Conservation (phyloP, 2,113 vertebrate genomes). For the Lasiurus borealis region DNA sequence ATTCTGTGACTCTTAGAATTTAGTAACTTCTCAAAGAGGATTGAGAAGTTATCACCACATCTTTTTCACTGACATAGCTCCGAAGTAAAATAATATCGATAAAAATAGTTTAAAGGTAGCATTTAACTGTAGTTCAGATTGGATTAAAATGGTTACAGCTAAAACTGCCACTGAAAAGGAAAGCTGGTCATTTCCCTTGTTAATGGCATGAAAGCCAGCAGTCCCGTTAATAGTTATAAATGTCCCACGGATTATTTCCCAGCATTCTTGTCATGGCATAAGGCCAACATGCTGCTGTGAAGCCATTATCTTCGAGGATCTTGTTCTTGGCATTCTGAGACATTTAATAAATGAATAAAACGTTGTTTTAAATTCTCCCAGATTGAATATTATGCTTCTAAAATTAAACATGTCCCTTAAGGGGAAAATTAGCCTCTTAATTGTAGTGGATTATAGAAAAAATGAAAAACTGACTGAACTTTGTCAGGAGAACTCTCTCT, state of each 20-base stretch:
- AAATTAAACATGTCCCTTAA: conserved; percentile 53
- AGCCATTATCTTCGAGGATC: conserved; percentile 25
- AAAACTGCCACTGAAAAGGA: background rate
- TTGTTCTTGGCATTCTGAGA: conserved; percentile 50
- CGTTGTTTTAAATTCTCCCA: conserved; percentile 50
- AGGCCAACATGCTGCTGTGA: background rate
- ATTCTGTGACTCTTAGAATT: background rate
- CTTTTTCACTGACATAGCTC: background rate
- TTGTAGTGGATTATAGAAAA: conserved; percentile 57
- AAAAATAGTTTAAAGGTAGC: conserved; percentile 4
- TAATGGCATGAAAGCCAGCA: background rate
- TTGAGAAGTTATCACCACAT: background rate
- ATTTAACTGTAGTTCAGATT: background rate
- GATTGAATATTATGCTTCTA: conserved; percentile 30
- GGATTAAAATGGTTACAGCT: background rate
- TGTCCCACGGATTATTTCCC: background rate
- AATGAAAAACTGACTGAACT: conserved; percentile 24
- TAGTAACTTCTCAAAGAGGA: background rate
- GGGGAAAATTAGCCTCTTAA: conserved; percentile 49
- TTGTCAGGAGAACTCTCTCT: background rate
- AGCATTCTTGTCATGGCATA: background rate
- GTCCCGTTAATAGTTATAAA: background rate
- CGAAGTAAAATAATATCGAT: background rate
- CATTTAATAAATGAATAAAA: conserved; percentile 68
- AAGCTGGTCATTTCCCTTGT: background rate